phyloP scores from a whole-genome alignment of 2,888 invertebrate species.

The Scaptomyza reducta region DNA sequence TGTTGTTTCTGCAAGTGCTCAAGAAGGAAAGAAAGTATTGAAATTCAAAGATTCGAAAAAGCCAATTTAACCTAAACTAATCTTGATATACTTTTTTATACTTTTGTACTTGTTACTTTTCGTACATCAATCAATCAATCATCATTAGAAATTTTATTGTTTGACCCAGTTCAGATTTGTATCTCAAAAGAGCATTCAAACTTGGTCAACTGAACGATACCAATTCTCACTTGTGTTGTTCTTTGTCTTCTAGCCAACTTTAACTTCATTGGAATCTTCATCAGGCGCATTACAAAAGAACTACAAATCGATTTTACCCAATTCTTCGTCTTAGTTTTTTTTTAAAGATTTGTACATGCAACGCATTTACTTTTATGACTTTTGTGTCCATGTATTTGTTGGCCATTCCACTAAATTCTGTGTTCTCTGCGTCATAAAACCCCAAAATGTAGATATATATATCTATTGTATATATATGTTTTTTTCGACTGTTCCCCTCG shows the following conservation, averaged over 20 bases:
- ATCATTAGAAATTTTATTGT: background rate
- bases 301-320: slow-evolving; percentile 72
- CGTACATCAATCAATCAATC: background rate
- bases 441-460: slow-evolving; percentile 49
- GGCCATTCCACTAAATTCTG: slow-evolving; percentile 15
- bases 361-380: slow-evolving; percentile 71
- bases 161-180: slow-evolving; percentile 1
- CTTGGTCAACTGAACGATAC: background rate
- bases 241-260: background rate
- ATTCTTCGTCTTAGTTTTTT: slow-evolving; percentile 7
- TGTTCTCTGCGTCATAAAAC: slow-evolving; percentile 58
- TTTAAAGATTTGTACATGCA: slow-evolving; percentile 48
- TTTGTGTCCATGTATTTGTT: slow-evolving; percentile 20
- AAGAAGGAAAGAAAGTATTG: no score
- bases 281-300: slow-evolving; percentile 44
- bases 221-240: background rate
- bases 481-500: slow-evolving; percentile 14
- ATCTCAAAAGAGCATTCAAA: background rate
- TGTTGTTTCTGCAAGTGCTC: no score
- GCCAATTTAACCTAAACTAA: no score
- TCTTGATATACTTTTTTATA: no score
- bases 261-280: slow-evolving; percentile 45
- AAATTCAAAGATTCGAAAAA: no score
- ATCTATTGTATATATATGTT: background rate
- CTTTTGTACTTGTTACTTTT: no score